A percentile compares a stretch with the other conserved stretches of the same genome.
These are phyloP conservation scores for Trinorchestia longiramus DNA, from an alignment of 1,140 invertebrate species.

Conservation along the genomic window DNA sequence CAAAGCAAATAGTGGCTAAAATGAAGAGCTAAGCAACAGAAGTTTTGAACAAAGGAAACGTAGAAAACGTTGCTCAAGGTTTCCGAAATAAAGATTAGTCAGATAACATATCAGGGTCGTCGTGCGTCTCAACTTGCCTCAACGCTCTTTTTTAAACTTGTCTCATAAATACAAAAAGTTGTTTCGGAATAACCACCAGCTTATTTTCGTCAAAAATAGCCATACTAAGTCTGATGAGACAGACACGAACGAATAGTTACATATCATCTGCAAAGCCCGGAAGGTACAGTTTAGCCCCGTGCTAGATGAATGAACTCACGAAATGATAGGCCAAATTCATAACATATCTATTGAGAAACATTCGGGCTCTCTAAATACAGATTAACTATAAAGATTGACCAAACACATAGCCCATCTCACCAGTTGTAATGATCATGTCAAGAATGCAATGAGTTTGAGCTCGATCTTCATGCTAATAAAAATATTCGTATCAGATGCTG, in stretches of 20 bases:
- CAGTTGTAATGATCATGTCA: neutral
- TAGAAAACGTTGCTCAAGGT: neutral
- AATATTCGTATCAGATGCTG: neutral
- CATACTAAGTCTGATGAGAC: neutral
- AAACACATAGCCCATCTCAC: neutral
- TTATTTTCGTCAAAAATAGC: neutral
- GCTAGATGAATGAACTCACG: neutral
- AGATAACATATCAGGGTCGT: neutral
- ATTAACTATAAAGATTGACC: neutral
- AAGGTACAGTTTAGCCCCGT: neutral
- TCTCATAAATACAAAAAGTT: neutral
- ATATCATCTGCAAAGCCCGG: neutral
- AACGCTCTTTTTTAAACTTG: neutral
- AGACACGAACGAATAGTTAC: neutral
- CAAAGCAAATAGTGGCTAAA: too few species aligned
- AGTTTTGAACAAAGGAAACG: neutral
- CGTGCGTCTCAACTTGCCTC: neutral
- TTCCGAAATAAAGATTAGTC: neutral
- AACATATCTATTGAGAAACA: neutral
- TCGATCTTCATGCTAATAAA: neutral
- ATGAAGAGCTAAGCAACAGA: neutral
- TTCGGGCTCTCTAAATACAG: neutral
- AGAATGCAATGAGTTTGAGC: neutral
- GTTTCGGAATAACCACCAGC: neutral
- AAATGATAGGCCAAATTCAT: neutral